phyloP scores from a whole-genome alignment of 2,888 invertebrate species.

The Cantharis rustica region DNA sequence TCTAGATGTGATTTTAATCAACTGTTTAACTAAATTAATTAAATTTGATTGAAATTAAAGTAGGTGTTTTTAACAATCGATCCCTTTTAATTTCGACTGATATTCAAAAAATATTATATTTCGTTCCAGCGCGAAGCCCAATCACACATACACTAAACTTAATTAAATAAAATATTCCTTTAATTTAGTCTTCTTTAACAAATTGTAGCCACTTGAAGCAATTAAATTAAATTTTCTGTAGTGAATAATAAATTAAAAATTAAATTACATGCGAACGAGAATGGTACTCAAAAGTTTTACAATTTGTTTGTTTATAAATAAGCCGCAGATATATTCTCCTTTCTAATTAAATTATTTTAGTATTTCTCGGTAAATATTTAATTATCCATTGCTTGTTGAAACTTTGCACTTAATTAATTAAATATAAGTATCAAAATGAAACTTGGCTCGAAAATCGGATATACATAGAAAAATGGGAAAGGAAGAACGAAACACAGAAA shows the following conservation, averaged over 20 bases:
- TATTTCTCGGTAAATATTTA: neutral
- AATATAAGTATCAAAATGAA: constrained; percentile 8
- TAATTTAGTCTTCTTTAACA: neutral
- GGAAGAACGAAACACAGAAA: constrained; percentile 21
- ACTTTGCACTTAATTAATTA: constrained; percentile 12
- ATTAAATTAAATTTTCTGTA: neutral
- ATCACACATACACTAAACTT: neutral
- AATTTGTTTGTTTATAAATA: neutral
- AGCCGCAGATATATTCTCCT: neutral
- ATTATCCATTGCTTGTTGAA: neutral
- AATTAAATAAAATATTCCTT: neutral
- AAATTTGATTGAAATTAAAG: neutral
- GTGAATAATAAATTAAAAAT: neutral
- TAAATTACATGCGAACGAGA: neutral
- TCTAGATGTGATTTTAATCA: neutral
- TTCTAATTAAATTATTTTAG: neutral
- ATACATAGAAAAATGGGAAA: constrained; percentile 13
- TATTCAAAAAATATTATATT: neutral
- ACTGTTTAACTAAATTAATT: neutral
- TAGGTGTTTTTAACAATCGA: neutral
- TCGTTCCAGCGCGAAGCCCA: neutral
- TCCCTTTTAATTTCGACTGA: neutral
- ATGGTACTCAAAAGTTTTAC: neutral
- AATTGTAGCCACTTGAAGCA: neutral
- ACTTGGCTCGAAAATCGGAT: constrained; percentile 11